Evolutionary conservation across 2,113 vertebrate genomes (phyloP).

Genomic region (Pluvianellus socialis): DNA sequence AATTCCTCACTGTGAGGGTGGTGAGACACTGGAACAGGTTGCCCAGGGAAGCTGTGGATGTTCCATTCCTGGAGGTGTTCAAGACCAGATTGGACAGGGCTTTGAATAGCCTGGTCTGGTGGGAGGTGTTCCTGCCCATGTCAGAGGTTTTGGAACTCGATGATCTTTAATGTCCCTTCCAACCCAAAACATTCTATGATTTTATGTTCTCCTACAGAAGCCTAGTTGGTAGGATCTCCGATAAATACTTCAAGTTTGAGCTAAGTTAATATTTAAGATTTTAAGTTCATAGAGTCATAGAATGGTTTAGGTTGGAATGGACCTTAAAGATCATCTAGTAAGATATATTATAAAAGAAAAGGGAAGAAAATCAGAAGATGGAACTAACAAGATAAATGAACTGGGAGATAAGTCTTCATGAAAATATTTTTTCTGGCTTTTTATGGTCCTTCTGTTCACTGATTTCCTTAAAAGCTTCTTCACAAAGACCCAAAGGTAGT

Average conservation of each 20-base stretch:
- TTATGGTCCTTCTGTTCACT: neutral
- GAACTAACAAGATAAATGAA: neutral
- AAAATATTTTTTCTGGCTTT: neutral
- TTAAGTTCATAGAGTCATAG: neutral
- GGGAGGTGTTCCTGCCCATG: neutral
- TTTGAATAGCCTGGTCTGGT: neutral
- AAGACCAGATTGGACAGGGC: neutral
- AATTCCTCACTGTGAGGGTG: neutral
- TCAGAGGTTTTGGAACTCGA: neutral
- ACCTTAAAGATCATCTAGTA: too few species aligned
- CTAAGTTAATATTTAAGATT: neutral
- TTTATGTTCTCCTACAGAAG: neutral
- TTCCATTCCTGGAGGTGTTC: neutral
- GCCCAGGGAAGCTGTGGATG: neutral
- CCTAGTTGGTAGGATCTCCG: neutral
- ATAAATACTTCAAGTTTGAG: neutral
- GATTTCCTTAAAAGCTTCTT: neutral
- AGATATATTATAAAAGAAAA: neutral
- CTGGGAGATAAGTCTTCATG: neutral
- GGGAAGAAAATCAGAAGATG: neutral
- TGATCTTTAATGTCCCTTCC: neutral
- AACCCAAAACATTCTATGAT: neutral
- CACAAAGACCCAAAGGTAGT: neutral
- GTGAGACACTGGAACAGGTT: neutral
- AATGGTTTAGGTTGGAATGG: too few species aligned